Evolutionary conservation across 2,888 invertebrate genomes (phyloP), one percentile per base, ranked within the genome.

Genomic region (Protonemura montana): DNA sequence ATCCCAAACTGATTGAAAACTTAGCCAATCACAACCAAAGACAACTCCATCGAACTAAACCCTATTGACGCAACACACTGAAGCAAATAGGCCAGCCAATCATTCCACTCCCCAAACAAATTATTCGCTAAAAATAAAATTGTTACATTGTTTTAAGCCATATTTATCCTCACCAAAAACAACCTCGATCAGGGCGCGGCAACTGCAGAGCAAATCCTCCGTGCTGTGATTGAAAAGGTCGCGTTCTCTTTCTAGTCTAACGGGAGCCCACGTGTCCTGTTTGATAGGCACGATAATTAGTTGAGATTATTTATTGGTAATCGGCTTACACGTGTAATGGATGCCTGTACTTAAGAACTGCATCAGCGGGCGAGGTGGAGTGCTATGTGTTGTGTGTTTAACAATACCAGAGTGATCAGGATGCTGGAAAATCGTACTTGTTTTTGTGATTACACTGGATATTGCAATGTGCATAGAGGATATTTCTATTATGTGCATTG

Each of bases 221-320:
- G 59, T 21, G 16, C 59, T 21, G 59, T 59, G 59, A 59, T 59
- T 59, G 59, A 59, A 59, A 59, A 59, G 59, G 59, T 59, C 59
- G 59, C 59, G 59, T 13, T 59, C 59, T 1, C 59, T 59, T 21
- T 59, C 16, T 59, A 21, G 16, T 59, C 21, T 59, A 21, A 59
- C 21, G 59, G 21, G 59, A 21, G 16, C 16, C 59, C 13, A 2
- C 59, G 59, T 59, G 59, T 59, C 59, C 59, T 59, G 59, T 59
- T 59, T 59, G 13, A 10, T 35, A 35, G 13, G 59, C 59, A 2
- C 30, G 81, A 81, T 81, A 81, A 81, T 81, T 81, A 81, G 81
- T n/a, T 81, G n/a, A 28, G 81, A 81, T 81, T 81, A 81, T 81
- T 81, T 30, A 81, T 81, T 81, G n/a, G 3, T 28, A 81, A 81